These are phyloP conservation scores for Anomalospiza imberbis DNA, from an alignment of 2,797 vertebrate genomes.

Conservation along the genomic window DNA sequence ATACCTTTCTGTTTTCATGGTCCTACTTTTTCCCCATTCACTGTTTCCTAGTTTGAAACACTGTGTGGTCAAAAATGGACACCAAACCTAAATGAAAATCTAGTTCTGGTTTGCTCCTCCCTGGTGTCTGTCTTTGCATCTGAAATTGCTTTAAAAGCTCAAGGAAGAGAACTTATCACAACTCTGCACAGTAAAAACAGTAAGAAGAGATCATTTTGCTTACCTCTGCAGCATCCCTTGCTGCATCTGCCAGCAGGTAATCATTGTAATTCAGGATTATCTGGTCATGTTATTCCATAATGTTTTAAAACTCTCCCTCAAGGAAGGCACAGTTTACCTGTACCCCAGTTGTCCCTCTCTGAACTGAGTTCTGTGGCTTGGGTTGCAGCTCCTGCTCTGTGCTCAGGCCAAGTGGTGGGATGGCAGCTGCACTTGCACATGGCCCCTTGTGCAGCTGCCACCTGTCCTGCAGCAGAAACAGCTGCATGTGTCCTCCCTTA, in stretches of 20 bases:
- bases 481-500: neutral
- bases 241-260: neutral
- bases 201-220: neutral
- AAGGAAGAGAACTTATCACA: neutral
- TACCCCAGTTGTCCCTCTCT: rapidly evolving
- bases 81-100: neutral
- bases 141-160: neutral
- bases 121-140: neutral
- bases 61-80: neutral
- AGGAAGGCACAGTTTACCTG: neutral
- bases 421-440: neutral
- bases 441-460: neutral
- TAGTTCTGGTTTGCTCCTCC: neutral
- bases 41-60: neutral
- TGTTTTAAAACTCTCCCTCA: neutral
- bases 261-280: neutral
- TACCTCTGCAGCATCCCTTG: neutral
- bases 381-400: neutral
- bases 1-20: neutral
- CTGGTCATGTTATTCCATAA: neutral
- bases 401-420: too few species aligned
- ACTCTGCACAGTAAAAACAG: neutral
- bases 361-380: neutral
- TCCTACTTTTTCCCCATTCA: neutral
- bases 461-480: neutral